phyloP scores from a whole-genome alignment of 1,140 invertebrate genomes.

The Planococcus citri region DNA sequence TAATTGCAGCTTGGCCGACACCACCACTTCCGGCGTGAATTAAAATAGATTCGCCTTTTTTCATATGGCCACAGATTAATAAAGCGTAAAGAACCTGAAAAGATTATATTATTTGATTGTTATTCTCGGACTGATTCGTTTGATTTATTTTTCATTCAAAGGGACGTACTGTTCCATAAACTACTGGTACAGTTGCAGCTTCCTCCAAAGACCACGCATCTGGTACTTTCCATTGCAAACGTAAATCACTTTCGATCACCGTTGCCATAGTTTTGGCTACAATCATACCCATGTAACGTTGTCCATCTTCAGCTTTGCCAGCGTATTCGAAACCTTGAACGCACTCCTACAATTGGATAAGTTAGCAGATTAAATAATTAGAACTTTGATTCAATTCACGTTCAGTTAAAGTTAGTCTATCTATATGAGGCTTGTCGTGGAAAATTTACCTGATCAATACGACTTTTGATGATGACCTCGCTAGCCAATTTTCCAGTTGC shows the following conservation, averaged over 20 bases:
- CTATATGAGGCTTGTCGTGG: no score
- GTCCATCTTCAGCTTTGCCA: slow-evolving; percentile 41
- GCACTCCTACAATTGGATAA: slow-evolving; percentile 41
- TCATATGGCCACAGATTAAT: slow-evolving; percentile 40
- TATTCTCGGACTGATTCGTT: background rate
- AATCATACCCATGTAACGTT: slow-evolving; percentile 57
- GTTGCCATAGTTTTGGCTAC: slow-evolving; percentile 45
- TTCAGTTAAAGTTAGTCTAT: no score
- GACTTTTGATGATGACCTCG: slow-evolving; percentile 43
- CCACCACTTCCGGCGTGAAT: slow-evolving; percentile 67
- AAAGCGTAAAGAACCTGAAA: slow-evolving; percentile 58
- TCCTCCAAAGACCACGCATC: slow-evolving; percentile 71
- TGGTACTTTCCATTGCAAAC: slow-evolving; percentile 64
- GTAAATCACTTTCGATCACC: slow-evolving; percentile 41
- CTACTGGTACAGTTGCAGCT: slow-evolving; percentile 75
- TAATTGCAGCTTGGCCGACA: slow-evolving; percentile 67
- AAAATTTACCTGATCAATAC: slow-evolving; percentile 37
- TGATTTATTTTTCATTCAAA: no score
- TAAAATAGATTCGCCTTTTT: slow-evolving; percentile 48
- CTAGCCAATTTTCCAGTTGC: slow-evolving; percentile 55
- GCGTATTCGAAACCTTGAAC: slow-evolving; percentile 61
- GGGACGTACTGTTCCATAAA: slow-evolving; percentile 62
- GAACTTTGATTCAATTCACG: background rate
- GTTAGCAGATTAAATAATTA: background rate
- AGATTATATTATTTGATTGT: background rate